A percentile compares a stretch with the other conserved stretches of the same genome.
phyloP scores from a whole-genome alignment of 2,888 invertebrate genomes.

The Thumatha senex region DNA sequence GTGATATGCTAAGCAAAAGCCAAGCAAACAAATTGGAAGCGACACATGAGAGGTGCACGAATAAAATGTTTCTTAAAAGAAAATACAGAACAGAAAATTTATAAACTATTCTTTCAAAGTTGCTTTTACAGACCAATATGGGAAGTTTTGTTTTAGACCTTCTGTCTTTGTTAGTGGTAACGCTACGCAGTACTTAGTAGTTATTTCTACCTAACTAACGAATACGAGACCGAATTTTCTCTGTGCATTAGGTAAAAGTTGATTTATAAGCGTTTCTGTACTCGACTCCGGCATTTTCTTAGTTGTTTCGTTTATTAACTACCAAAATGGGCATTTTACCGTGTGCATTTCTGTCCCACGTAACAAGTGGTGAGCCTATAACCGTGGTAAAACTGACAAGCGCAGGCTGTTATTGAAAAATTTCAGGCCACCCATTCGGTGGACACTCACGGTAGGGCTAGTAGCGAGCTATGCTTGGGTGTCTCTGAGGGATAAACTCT shows the following conservation, averaged over 20 bases:
- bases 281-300: neutral
- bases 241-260: neutral
- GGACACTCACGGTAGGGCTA: too few species aligned
- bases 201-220: neutral
- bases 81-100: conserved; percentile 36
- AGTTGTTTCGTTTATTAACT: too few species aligned
- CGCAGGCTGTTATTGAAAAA: too few species aligned
- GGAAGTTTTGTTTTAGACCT: neutral
- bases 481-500: too few species aligned
- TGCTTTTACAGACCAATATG: conserved; percentile 10
- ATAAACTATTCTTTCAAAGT: conserved; percentile 28
- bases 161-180: neutral
- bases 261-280: neutral
- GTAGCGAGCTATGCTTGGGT: too few species aligned
- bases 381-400: too few species aligned
- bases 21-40: conserved; percentile 75
- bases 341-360: too few species aligned
- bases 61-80: conserved; percentile 49
- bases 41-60: conserved; percentile 51
- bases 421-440: too few species aligned
- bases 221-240: neutral
- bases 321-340: too few species aligned
- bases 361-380: too few species aligned
- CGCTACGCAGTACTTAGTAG: neutral
- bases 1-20: conserved; percentile 78